Conservation (phyloP, 2,888 invertebrate species). For the Microctonus hyperodae region DNA sequence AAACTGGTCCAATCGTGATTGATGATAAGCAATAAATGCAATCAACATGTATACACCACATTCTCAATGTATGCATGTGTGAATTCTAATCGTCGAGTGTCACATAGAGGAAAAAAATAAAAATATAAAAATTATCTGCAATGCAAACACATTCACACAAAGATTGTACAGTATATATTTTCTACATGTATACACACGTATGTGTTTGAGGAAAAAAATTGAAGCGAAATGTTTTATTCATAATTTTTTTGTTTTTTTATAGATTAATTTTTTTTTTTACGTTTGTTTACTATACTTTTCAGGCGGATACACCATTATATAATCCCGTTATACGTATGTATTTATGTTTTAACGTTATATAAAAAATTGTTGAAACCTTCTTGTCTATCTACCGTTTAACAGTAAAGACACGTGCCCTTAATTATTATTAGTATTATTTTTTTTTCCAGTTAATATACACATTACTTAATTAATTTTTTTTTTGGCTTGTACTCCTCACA, state of each 20-base stretch:
- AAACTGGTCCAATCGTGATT: not conserved
- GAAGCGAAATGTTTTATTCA: slow-evolving; percentile 11
- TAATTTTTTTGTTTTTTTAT: slow-evolving; percentile 7
- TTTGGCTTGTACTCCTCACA: slow-evolving; percentile 23
- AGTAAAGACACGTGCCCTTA: slow-evolving; percentile 43
- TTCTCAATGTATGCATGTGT: not conserved
- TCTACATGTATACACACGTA: not conserved
- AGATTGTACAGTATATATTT: slow-evolving; percentile 9
- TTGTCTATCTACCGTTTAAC: slow-evolving; percentile 53
- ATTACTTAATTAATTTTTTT: slow-evolving; percentile 31
- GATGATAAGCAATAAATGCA: not conserved
- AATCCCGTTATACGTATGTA: slow-evolving; percentile 29
- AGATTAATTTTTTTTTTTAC: slow-evolving; percentile 4
- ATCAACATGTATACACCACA: not conserved
- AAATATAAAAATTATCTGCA: not conserved
- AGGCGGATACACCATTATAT: slow-evolving; percentile 6
- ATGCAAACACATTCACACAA: not conserved
- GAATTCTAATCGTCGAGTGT: not conserved
- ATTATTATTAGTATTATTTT: slow-evolving; percentile 12
- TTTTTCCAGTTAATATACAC: slow-evolving; percentile 35
- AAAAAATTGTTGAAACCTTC: slow-evolving; percentile 53
- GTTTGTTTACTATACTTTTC: not conserved
- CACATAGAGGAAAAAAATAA: not conserved
- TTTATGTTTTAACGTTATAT: slow-evolving; percentile 45
- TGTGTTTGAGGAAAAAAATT: not conserved